Evolutionary conservation across 2,888 invertebrate species (phyloP), one percentile per base, ranked within the genome.

Genomic region (Drosophila cracens): DNA sequence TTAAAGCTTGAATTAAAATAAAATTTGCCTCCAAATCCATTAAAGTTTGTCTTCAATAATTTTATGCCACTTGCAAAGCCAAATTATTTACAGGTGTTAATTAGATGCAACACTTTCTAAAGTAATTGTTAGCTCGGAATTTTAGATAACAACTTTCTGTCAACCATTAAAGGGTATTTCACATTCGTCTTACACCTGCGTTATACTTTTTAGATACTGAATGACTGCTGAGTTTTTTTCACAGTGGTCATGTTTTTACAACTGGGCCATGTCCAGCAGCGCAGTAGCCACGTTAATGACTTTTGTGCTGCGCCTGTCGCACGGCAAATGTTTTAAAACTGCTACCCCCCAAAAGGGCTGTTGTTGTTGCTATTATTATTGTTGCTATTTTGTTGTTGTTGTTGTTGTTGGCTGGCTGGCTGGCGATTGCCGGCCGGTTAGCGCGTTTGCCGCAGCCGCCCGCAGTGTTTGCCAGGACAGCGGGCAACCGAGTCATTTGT

Each of bases 311-410:
- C 70, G 79, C 85, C 86, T 75, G 85, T 85, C 88, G 77, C 89
- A 85, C 75, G 85, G 90, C 90, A 86, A 87, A 87, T 87, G 90
- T 87, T 87, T 86, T 87, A 83, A 90, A 90, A 88, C 89, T 83
- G 73, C 65, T n/a, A 43, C 34, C 56, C 21, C 61, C 31, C 31
- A 21, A 25, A 53, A 21, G 43, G 65, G 66, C 54, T 73, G 62
- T 59, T 76, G 59, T 53, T 72, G 72, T 54, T 70, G 65, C 33
- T 46, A 3, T 46, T 38, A 7, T 38, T 69, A 54, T 53, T 76
- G 64, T 79, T 76, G 63, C 13, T 7, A 3, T 70, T 48, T 54
- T 79, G 68, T 64, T 67, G 51, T 34, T 67, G 59, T 53, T 70
- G 64, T 58, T 72, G 61, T 73, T 72, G 64, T 74, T 70, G 64